A percentile compares a stretch with the other conserved stretches of the same genome.
These are phyloP conservation scores for Momotus momota DNA, from an alignment of 2,797 vertebrate species.

Conservation along the genomic window DNA sequence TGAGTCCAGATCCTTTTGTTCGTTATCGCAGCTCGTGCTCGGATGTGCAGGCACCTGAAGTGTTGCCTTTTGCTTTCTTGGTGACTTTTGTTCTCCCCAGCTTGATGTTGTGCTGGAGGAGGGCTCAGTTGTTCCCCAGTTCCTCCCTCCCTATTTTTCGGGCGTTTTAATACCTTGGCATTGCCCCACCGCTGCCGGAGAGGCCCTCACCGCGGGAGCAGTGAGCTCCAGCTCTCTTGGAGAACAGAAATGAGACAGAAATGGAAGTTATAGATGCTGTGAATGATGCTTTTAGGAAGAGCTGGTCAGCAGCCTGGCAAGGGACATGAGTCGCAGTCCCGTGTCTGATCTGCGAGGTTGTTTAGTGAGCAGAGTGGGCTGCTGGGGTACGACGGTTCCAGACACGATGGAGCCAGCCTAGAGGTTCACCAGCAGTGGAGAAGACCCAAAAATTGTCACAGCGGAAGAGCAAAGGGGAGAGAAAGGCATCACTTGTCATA, in stretches of 20 bases:
- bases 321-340: neutral
- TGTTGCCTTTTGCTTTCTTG: neutral
- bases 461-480: neutral
- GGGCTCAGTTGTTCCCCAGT: neutral
- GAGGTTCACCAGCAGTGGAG: neutral
- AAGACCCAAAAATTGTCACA: neutral
- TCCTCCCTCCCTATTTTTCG: neutral
- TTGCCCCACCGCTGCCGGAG: neutral
- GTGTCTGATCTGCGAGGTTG: neutral
- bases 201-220: accelerated
- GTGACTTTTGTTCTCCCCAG: neutral
- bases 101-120: neutral
- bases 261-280: accelerated
- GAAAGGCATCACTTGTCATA: neutral
- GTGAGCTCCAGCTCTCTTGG: neutral
- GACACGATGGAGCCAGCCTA: neutral
- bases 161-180: accelerated
- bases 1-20: neutral
- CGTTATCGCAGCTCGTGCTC: accelerated
- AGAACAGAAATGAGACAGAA: neutral
- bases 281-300: neutral
- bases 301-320: neutral
- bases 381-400: neutral
- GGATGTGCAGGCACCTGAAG: neutral
- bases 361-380: neutral